phyloP scores from a whole-genome alignment of 2,113 vertebrate genomes.

The Trogon surrucura region DNA sequence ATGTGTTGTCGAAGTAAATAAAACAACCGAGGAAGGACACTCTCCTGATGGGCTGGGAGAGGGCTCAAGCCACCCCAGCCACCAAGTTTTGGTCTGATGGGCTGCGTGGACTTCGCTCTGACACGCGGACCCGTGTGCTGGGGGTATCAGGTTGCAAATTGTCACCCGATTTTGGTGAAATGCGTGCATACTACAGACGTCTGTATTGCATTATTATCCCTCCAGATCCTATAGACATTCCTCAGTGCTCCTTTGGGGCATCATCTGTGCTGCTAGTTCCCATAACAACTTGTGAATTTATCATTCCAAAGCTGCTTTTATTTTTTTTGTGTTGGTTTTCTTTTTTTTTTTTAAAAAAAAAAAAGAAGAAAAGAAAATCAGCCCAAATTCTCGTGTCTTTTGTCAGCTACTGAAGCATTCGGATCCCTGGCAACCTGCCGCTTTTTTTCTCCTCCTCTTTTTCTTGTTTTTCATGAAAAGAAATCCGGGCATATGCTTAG shows the following conservation, averaged over 20 bases:
- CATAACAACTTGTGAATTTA: conserved; percentile 67
- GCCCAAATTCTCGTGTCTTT: conserved; percentile 71
- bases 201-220: neutral
- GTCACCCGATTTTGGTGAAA: neutral
- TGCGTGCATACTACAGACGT: neutral
- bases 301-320: neutral
- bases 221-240: neutral
- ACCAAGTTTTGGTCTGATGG: neutral
- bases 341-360: neutral
- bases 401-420: conserved; percentile 66
- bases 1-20: neutral
- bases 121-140: neutral
- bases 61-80: neutral
- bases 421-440: conserved; percentile 65
- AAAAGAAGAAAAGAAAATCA: neutral
- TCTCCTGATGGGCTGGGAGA: neutral
- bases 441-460: conserved; percentile 49
- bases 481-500: neutral
- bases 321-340: neutral
- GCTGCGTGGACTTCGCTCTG: neutral
- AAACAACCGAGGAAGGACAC: neutral
- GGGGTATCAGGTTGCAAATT: rapidly evolving
- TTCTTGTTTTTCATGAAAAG: conserved; percentile 58
- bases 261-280: conserved; percentile 60
- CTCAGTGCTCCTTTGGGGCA: conserved; percentile 38